Evolutionary conservation across 2,113 vertebrate species (phyloP).

Genomic region (Phylloscopus whistleri): DNA sequence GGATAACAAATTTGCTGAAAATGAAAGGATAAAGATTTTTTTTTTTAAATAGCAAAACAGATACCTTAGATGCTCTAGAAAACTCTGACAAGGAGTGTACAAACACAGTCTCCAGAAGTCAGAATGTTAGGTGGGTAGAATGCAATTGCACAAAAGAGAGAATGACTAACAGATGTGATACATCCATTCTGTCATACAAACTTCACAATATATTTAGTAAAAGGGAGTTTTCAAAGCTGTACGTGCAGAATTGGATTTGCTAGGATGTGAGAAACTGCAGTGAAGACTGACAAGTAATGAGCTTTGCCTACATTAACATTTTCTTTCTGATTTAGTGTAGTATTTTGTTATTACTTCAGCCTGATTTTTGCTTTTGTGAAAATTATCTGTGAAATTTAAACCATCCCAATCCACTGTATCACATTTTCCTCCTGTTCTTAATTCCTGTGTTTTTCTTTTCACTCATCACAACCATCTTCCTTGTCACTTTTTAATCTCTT

Average conservation of each 20-base stretch:
- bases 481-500: slow-evolving; percentile 11
- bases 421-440: not conserved
- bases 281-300: not conserved
- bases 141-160: not conserved
- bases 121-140: not conserved
- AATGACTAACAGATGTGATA: not conserved
- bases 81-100: not conserved
- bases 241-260: not conserved
- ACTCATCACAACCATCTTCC: not conserved
- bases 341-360: not conserved
- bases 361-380: not conserved
- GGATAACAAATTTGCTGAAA: not conserved
- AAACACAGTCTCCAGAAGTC: not conserved
- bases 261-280: not conserved
- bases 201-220: not conserved
- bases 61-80: not conserved
- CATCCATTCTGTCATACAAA: not conserved
- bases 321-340: not conserved
- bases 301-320: not conserved
- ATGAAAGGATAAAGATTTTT: not conserved
- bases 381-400: slow-evolving; percentile 18
- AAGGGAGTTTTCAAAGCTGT: not conserved
- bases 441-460: not conserved
- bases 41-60: not conserved
- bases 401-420: not conserved